Conservation (phyloP, 2,113 vertebrate species). For the Eurystomus gularis region DNA sequence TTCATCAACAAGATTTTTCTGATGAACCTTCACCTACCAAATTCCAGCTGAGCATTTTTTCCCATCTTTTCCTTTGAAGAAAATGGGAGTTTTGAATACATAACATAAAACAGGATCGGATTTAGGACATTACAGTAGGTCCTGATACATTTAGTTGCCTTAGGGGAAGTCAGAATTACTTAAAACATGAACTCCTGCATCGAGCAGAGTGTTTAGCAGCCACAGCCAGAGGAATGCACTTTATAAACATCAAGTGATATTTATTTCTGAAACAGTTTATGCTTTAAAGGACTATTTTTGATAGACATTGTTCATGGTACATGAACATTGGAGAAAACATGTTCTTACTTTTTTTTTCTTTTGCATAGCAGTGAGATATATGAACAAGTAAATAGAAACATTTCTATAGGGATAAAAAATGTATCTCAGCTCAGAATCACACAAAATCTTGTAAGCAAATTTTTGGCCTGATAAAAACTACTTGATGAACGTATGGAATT, state of each 20-base stretch:
- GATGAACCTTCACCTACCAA: background rate
- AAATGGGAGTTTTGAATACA: background rate
- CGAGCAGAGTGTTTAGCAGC: background rate
- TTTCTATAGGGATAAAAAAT: background rate
- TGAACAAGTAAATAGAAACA: background rate
- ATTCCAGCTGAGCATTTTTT: background rate
- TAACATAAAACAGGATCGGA: background rate
- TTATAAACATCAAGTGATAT: background rate
- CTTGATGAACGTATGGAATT: conserved; percentile 3
- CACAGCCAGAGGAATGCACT: conserved; percentile 11
- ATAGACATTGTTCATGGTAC: background rate
- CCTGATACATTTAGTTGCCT: background rate
- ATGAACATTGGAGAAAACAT: background rate
- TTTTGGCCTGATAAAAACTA: conserved; percentile 20
- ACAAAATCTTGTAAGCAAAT: background rate
- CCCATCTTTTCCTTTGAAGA: background rate
- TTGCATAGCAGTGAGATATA: background rate
- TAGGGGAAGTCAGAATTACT: background rate
- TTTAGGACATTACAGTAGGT: background rate
- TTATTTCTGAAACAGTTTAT: conserved; percentile 28
- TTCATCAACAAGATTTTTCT: background rate
- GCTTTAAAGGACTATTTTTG: conserved; percentile 5
- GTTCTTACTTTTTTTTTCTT: background rate
- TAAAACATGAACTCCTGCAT: background rate
- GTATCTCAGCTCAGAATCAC: background rate